Evolutionary conservation across 2,888 invertebrate species (phyloP).

Genomic region (Megaustenia siamemsis): DNA sequence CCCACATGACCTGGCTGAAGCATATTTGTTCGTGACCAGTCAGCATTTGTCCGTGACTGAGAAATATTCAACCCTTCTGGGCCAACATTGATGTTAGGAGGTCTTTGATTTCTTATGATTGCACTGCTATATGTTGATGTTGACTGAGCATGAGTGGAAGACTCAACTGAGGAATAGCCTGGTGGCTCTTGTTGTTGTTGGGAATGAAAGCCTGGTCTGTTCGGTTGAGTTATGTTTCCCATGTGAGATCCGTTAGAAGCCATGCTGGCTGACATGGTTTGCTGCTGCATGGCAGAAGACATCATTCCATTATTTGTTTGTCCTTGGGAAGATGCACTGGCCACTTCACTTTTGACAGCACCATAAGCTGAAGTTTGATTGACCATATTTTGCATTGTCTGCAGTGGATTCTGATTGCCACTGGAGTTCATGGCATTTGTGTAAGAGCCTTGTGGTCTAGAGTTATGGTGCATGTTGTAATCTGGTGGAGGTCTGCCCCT

Average conservation of each 20-base stretch:
- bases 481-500: slow-evolving; percentile 89
- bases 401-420: slow-evolving; percentile 68
- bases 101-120: slow-evolving; percentile 82
- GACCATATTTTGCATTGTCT: slow-evolving; percentile 80
- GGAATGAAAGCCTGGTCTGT: slow-evolving; percentile 59
- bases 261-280: slow-evolving; percentile 56
- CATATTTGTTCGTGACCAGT: slow-evolving; percentile 76
- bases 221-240: slow-evolving; percentile 49
- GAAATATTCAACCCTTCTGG: slow-evolving; percentile 82
- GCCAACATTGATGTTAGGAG: slow-evolving; percentile 84
- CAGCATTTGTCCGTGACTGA: slow-evolving; percentile 81
- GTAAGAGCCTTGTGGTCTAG: slow-evolving; percentile 51
- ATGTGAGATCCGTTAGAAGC: slow-evolving; percentile 45
- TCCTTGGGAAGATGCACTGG: slow-evolving; percentile 61
- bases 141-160: slow-evolving; percentile 38
- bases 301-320: slow-evolving; percentile 66
- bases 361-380: slow-evolving; percentile 82
- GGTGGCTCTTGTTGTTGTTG: slow-evolving; percentile 50
- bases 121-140: slow-evolving; percentile 74
- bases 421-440: slow-evolving; percentile 59
- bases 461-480: slow-evolving; percentile 83
- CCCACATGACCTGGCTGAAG: slow-evolving; percentile 22
- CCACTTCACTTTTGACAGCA: slow-evolving; percentile 69
- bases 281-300: slow-evolving; percentile 67
- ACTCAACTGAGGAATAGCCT: slow-evolving; percentile 31